Conservation (phyloP, 2,113 vertebrate species). For the Dascyllus trimaculatus region DNA sequence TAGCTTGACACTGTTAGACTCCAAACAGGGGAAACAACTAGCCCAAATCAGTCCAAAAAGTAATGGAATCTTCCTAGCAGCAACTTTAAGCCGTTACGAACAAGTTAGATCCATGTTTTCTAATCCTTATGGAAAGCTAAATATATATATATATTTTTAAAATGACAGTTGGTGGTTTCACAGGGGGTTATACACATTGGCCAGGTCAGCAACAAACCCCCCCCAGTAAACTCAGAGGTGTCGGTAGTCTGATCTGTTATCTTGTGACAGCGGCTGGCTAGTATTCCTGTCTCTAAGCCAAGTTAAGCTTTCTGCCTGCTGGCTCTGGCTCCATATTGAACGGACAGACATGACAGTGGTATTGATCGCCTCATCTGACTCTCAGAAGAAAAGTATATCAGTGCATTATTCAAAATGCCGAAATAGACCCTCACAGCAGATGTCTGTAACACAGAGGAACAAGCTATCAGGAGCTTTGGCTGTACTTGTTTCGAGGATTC, state of each 20-base stretch:
- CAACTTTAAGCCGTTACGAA: no score
- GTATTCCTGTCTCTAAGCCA: no score
- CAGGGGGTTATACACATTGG: no score
- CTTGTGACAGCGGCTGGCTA: not conserved
- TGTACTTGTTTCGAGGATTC: no score
- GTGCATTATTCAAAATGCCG: not conserved
- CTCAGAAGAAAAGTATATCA: not conserved
- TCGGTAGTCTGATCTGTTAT: not conserved
- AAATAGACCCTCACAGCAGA: not conserved
- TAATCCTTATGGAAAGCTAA: no score
- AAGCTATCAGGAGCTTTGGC: not conserved
- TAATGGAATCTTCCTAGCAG: not conserved
- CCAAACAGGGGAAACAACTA: not conserved
- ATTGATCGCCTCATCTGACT: slow-evolving; percentile 18
- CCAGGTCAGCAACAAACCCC: no score
- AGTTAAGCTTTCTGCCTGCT: no score
- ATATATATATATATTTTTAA: no score
- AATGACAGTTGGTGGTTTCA: no score
- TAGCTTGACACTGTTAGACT: not conserved
- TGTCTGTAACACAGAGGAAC: not conserved
- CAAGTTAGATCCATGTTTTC: no score
- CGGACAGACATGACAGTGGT: not conserved
- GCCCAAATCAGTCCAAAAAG: not conserved
- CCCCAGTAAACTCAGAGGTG: not conserved
- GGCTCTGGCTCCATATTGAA: slow-evolving; percentile 8